These are phyloP conservation scores for Drosophila fulvimacula DNA, from an alignment of 2,888 invertebrate genomes.

Conservation along the genomic window DNA sequence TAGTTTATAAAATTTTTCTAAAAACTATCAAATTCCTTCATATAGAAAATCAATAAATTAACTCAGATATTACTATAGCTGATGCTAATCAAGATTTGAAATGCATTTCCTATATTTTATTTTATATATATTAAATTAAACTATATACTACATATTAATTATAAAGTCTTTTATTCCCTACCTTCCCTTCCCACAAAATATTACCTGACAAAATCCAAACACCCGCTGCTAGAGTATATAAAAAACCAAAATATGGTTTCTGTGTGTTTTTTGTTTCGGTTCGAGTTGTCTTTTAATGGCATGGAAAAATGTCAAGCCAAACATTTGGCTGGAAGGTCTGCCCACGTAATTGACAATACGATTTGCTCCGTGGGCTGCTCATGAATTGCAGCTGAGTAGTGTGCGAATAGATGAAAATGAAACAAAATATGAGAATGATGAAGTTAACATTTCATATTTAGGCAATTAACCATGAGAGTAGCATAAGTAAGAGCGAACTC, in stretches of 20 bases:
- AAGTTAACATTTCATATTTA: slow-evolving; percentile 5
- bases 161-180: accelerated
- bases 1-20: no score
- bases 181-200: neutral
- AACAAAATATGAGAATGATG: neutral
- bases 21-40: no score
- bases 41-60: no score
- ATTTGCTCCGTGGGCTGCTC: slow-evolving; percentile 21
- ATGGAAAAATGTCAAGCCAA: slow-evolving; percentile 72
- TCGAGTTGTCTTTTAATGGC: slow-evolving; percentile 69
- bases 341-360: slow-evolving; percentile 18
- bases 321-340: slow-evolving; percentile 36
- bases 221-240: neutral
- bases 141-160: no score
- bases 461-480: neutral
- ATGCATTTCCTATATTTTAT: no score
- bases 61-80: no score
- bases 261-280: slow-evolving; percentile 18
- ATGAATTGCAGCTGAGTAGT: neutral
- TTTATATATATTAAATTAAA: neutral
- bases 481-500: slow-evolving; percentile 15
- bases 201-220: neutral
- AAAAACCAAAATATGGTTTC: slow-evolving; percentile 53
- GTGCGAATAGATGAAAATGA: neutral
- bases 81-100: no score